phyloP scores from a whole-genome alignment of 2,888 invertebrate species.

The Nomada goodeniana region DNA sequence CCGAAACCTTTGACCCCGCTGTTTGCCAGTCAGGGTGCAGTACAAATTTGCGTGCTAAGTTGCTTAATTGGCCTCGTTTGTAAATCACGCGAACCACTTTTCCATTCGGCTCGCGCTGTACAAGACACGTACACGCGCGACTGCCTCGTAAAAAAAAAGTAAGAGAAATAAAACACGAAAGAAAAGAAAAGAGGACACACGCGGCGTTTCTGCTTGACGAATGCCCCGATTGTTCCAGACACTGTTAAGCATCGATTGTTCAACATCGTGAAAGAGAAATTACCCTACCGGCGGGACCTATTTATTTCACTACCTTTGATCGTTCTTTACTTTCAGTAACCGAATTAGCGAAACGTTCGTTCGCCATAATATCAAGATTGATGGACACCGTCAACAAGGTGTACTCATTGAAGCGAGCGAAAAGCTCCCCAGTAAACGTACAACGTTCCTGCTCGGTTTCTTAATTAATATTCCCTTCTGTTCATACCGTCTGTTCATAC shows the following conservation, averaged over 20 bases:
- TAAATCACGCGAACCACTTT: constrained; percentile 54
- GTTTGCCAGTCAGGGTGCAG: background rate
- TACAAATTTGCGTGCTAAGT: constrained; percentile 42
- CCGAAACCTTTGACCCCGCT: too few relatives aligned
- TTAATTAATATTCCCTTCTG: background rate
- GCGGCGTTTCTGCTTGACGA: background rate
- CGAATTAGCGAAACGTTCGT: background rate
- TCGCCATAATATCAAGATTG: background rate
- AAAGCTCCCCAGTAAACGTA: too few relatives aligned
- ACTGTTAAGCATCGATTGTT: background rate
- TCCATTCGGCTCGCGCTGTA: constrained; percentile 13
- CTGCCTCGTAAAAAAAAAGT: background rate
- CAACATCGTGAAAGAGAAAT: background rate
- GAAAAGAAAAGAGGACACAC: background rate
- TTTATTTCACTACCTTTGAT: too few relatives aligned
- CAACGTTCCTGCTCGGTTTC: background rate
- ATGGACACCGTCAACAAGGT: background rate
- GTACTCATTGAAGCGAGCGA: too few relatives aligned
- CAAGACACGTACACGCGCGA: background rate
- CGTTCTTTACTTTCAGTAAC: background rate
- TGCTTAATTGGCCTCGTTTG: constrained; percentile 52
- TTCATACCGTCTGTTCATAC: too few relatives aligned
- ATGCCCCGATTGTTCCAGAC: background rate
- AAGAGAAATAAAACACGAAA: background rate
- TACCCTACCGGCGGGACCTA: too few relatives aligned